Percentiles rank a stretch among this genome's conserved stretches.
Conservation (phyloP, 1,140 invertebrate genomes). For the Drepana arcuata region DNA sequence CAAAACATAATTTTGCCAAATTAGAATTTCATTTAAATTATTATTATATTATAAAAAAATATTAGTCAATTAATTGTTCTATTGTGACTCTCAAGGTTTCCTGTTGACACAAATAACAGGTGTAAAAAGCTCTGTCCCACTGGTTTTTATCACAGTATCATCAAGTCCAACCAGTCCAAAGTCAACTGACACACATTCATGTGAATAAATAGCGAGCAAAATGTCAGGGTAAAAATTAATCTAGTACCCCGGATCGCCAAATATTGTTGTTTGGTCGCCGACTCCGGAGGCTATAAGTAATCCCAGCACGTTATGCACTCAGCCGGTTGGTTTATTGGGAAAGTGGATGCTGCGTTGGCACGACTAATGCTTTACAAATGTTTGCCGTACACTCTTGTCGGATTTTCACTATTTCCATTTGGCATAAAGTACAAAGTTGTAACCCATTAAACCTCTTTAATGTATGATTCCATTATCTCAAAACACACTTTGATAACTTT, state of each 20-base stretch:
- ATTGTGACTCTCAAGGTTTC: not conserved
- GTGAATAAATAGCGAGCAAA: slow-evolving; percentile 26
- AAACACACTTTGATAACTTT: no score
- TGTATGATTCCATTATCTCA: no score
- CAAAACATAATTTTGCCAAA: no score
- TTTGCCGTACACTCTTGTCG: no score
- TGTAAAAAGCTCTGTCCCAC: no score
- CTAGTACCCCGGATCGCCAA: slow-evolving; percentile 54
- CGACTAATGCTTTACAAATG: slow-evolving; percentile 22
- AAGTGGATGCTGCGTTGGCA: slow-evolving; percentile 30
- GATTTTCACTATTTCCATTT: no score
- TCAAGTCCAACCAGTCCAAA: slow-evolving; percentile 1
- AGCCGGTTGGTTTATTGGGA: slow-evolving; percentile 51
- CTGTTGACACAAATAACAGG: no score
- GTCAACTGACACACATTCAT: slow-evolving; percentile 7
- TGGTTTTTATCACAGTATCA: slow-evolving; percentile 1
- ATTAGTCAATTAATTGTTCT: no score
- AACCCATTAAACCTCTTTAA: no score
- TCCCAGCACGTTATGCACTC: slow-evolving; percentile 60
- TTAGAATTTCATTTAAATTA: no score
- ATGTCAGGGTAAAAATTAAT: slow-evolving; percentile 61
- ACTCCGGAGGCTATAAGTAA: slow-evolving; percentile 53
- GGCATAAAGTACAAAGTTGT: no score
- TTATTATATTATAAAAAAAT: no score
- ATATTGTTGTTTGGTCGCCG: slow-evolving; percentile 58